phyloP scores from a whole-genome alignment of 2,888 invertebrate genomes.

The Scaptomyza reducta region DNA sequence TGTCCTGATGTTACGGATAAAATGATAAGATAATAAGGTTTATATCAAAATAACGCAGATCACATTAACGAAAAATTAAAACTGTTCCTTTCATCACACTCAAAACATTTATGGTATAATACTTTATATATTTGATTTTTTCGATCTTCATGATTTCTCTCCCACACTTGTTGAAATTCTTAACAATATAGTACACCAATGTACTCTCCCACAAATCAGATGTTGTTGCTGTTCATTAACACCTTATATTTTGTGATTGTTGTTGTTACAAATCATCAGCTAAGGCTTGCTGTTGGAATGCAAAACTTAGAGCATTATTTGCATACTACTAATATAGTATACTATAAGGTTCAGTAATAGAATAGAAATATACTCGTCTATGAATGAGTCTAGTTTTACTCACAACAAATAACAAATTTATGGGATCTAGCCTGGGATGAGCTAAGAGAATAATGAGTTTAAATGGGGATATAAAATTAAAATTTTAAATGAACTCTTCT shows the following conservation, averaged over 20 bases:
- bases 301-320: slow-evolving; percentile 4
- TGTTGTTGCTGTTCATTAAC: slow-evolving; percentile 12
- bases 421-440: too few species aligned
- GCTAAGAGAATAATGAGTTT: too few species aligned
- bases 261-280: background rate
- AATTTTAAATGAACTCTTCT: background rate
- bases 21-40: too few species aligned
- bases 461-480: background rate
- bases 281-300: background rate
- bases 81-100: too few species aligned
- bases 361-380: background rate
- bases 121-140: too few species aligned
- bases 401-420: background rate
- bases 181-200: background rate
- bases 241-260: background rate
- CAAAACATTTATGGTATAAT: too few species aligned
- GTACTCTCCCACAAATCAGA: background rate
- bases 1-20: too few species aligned
- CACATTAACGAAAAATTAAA: too few species aligned
- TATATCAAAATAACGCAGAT: too few species aligned
- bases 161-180: too few species aligned
- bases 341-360: slow-evolving; percentile 1
- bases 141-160: too few species aligned
- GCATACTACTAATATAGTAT: too few species aligned
- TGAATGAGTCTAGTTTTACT: slow-evolving; percentile 15